Percentiles rank a stretch among this genome's conserved stretches.
These are phyloP conservation scores for Anas platyrhynchos DNA, from an alignment of 2,113 vertebrate species.

Conservation along the genomic window DNA sequence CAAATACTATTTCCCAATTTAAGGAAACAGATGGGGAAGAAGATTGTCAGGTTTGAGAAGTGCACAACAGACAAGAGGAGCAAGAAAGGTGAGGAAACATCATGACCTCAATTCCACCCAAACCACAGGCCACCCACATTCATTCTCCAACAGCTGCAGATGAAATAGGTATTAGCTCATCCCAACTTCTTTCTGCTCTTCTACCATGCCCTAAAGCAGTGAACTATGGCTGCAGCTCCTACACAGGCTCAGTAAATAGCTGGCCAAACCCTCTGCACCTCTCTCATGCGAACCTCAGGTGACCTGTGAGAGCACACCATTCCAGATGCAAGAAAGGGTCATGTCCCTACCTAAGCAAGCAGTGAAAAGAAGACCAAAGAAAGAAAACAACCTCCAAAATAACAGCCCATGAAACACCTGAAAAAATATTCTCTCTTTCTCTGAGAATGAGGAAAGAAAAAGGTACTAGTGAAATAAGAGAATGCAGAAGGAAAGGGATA, in stretches of 20 bases:
- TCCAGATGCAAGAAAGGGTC: not conserved
- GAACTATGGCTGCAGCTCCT: not conserved
- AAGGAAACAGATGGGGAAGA: slow-evolving; percentile 25
- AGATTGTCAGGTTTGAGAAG: not conserved
- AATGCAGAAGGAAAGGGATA: not conserved
- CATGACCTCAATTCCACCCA: slow-evolving; percentile 27
- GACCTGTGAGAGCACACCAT: fast-evolving
- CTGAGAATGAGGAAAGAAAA: not conserved
- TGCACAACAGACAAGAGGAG: not conserved
- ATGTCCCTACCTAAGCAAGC: not conserved
- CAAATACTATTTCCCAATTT: slow-evolving; percentile 13
- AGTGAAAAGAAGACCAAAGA: not conserved
- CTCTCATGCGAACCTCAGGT: not conserved
- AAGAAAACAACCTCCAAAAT: not conserved
- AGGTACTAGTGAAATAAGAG: not conserved
- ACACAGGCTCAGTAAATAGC: not conserved
- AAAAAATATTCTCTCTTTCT: not conserved
- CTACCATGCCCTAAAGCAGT: not conserved
- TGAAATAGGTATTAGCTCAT: not conserved
- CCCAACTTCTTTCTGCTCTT: not conserved
- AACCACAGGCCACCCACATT: slow-evolving; percentile 32
- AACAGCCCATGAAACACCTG: not conserved
- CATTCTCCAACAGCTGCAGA: not conserved
- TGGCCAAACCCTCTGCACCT: not conserved
- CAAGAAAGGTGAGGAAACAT: slow-evolving; percentile 35